Percentiles rank a stretch among this genome's conserved stretches.
Conservation (phyloP, 1,140 invertebrate genomes). For the Cydia splendana region DNA sequence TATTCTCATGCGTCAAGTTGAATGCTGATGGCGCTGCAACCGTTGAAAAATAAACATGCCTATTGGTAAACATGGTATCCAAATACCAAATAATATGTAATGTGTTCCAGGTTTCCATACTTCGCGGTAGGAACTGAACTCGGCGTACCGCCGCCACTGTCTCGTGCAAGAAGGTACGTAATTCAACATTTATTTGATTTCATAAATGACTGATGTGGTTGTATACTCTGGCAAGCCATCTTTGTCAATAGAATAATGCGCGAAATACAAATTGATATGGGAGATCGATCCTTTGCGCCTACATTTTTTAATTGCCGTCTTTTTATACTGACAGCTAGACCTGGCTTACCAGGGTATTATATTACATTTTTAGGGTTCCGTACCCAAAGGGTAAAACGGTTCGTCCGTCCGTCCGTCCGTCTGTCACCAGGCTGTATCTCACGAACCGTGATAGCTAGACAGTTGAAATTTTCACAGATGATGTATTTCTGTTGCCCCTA, state of each 20-base stretch:
- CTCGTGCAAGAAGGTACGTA: constrained; percentile 58
- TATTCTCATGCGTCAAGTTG: too few relatives aligned
- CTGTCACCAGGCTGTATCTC: too few relatives aligned
- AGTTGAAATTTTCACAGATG: too few relatives aligned
- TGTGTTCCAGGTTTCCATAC: constrained; percentile 67
- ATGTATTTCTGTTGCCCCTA: too few relatives aligned
- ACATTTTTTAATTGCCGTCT: neutral
- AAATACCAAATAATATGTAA: constrained; percentile 27
- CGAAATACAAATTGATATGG: neutral
- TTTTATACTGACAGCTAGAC: neutral
- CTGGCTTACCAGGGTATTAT: neutral
- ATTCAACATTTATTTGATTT: neutral
- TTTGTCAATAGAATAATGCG: neutral
- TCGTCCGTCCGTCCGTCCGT: too few relatives aligned
- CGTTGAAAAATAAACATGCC: too few relatives aligned
- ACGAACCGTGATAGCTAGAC: too few relatives aligned
- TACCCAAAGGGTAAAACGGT: too few relatives aligned
- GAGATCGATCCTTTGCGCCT: neutral
- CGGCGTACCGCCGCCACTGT: constrained; percentile 56
- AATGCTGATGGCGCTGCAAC: too few relatives aligned
- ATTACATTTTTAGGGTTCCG: too few relatives aligned
- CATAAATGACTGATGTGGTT: neutral
- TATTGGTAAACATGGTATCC: neutral
- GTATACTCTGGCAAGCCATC: neutral
- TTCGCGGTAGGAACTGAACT: constrained; percentile 67